These are phyloP conservation scores for Pyrgus malvae DNA, from an alignment of 2,888 invertebrate species.

Conservation along the genomic window DNA sequence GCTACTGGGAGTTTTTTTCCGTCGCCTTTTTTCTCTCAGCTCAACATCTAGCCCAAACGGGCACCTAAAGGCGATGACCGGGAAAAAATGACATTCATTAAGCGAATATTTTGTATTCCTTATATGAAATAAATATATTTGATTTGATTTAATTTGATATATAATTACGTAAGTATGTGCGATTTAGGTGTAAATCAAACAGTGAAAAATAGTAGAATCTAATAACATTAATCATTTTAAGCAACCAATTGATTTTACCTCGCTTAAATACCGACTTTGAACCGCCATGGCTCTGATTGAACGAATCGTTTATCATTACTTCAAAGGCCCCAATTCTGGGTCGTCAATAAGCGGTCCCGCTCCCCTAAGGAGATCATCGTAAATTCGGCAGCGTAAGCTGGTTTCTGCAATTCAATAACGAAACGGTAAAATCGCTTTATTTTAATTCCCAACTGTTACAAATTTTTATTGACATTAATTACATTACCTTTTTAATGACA, in stretches of 20 bases:
- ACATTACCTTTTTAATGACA: not conserved
- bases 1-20: no score
- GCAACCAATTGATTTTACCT: not conserved
- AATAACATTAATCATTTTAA: no score
- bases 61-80: no score
- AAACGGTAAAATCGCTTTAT: conserved; percentile 1
- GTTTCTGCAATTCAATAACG: not conserved
- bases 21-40: no score
- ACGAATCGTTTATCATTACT: conserved; percentile 1
- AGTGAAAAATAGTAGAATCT: no score
- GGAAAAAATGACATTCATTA: no score
- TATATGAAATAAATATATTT: no score
- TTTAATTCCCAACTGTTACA: not conserved
- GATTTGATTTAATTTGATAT: no score
- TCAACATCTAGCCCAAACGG: no score
- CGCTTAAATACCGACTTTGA: not conserved
- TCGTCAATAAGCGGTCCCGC: conserved; percentile 22
- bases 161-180: no score
- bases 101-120: no score
- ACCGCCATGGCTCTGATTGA: not conserved
- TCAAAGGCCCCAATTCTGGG: conserved; percentile 3
- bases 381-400: not conserved
- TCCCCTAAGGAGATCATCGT: conserved; percentile 2
- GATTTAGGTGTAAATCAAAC: no score
- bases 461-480: not conserved